Percentiles rank a stretch among this genome's conserved stretches.
Evolutionary conservation across 2,888 invertebrate species (phyloP).

Genomic region (Nasonovia ribisnigri): DNA sequence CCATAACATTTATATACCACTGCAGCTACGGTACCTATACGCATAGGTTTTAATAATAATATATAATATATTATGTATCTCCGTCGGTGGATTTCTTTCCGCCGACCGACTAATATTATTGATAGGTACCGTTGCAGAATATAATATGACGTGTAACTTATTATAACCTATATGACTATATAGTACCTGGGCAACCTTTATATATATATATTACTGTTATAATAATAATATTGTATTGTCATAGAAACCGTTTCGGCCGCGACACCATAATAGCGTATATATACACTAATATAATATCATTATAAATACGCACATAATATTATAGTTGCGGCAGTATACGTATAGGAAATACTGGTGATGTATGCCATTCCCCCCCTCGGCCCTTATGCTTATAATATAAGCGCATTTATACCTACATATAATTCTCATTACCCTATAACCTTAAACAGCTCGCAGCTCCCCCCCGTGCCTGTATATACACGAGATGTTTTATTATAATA

Average conservation of each 20-base stretch:
- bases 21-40: not conserved
- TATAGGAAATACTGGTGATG: not conserved
- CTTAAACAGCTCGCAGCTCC: not conserved
- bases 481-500: not conserved
- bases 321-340: not conserved
- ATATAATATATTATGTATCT: not conserved
- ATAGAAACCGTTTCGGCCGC: not conserved
- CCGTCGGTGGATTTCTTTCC: not conserved
- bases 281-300: not conserved
- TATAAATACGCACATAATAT: not conserved
- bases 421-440: not conserved
- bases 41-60: not conserved
- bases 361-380: not conserved
- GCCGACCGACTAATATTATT: not conserved
- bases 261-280: not conserved
- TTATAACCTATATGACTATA: not conserved
- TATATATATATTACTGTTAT: not conserved
- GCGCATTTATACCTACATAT: not conserved
- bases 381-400: not conserved
- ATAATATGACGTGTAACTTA: not conserved
- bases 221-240: not conserved
- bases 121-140: not conserved
- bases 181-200: not conserved
- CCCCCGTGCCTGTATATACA: not conserved
- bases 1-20: not conserved